A percentile compares a stretch with the other conserved stretches of the same genome.
phyloP scores from a whole-genome alignment of 2,113 vertebrate species.

The Seriola aureovittata region DNA sequence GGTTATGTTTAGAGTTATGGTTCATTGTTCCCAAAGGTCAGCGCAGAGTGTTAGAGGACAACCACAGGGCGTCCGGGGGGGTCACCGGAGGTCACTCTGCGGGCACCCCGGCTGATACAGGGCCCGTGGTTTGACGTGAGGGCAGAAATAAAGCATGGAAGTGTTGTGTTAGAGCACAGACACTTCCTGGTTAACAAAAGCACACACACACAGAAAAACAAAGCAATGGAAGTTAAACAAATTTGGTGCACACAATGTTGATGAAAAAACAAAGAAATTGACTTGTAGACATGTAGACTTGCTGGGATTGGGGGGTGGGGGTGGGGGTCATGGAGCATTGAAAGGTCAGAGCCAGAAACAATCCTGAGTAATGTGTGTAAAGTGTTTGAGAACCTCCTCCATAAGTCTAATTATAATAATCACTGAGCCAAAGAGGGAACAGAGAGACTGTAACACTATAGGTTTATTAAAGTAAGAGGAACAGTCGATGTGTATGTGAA shows the following conservation, averaged over 20 bases:
- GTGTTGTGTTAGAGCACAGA: conserved; percentile 34
- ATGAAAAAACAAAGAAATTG: conserved; percentile 23
- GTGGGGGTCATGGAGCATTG: too few relatives aligned
- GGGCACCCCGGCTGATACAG: neutral
- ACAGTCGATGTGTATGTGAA: too few relatives aligned
- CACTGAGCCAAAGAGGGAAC: too few relatives aligned
- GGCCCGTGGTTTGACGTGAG: conserved; percentile 13
- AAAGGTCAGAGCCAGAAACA: too few relatives aligned
- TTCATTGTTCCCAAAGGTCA: conserved; percentile 22
- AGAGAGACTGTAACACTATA: too few relatives aligned
- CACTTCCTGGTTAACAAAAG: conserved; percentile 55
- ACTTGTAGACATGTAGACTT: neutral
- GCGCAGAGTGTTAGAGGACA: neutral
- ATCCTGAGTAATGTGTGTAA: too few relatives aligned
- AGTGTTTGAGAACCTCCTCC: too few relatives aligned
- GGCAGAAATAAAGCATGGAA: conserved; percentile 48
- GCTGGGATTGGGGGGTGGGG: too few relatives aligned
- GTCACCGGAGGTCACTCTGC: conserved; percentile 1
- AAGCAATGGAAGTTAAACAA: conserved; percentile 20
- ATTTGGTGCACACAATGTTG: conserved; percentile 23
- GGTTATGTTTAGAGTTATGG: conserved; percentile 1
- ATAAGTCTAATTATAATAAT: too few relatives aligned
- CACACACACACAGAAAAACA: conserved; percentile 30
- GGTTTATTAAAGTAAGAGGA: too few relatives aligned
- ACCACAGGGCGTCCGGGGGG: neutral